Conservation (phyloP, 2,888 invertebrate genomes). For the Diarsia dahlii region DNA sequence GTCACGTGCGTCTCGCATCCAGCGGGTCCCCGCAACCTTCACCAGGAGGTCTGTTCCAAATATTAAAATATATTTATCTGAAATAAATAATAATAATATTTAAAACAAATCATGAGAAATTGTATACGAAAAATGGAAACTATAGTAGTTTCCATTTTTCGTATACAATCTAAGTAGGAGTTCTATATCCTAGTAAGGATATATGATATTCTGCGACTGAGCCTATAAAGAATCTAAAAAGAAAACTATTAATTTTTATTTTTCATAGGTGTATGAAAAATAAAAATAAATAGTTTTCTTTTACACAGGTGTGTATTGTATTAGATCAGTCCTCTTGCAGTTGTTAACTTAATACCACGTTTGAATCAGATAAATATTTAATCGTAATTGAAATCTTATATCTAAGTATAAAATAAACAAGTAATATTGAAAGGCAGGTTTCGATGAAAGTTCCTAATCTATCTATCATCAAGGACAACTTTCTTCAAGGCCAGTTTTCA, state of each 20-base stretch:
- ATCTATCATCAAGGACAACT: conserved; percentile 32
- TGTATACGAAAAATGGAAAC: too few relatives aligned
- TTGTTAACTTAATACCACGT: neutral
- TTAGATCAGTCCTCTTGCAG: neutral
- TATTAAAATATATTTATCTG: neutral
- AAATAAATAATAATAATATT: too few relatives aligned
- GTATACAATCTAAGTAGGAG: too few relatives aligned
- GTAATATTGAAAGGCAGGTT: conserved; percentile 24
- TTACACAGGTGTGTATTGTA: neutral
- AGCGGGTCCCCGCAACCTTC: too few relatives aligned
- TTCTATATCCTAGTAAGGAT: too few relatives aligned
- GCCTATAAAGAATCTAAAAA: neutral
- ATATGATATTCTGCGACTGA: too few relatives aligned
- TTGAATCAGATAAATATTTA: neutral
- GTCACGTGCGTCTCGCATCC: too few relatives aligned
- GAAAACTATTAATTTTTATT: neutral
- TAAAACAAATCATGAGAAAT: neutral
- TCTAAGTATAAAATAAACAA: neutral
- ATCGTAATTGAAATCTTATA: conserved; percentile 22
- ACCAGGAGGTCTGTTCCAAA: neutral
- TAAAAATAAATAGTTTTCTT: too few relatives aligned
- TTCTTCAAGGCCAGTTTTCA: conserved; percentile 40
- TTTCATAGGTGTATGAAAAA: too few relatives aligned
- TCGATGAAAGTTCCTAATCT: conserved; percentile 47
- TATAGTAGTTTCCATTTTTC: too few relatives aligned